These are phyloP conservation scores for Noctilio leporinus DNA, from an alignment of 2,113 vertebrate genomes.

Conservation along the genomic window DNA sequence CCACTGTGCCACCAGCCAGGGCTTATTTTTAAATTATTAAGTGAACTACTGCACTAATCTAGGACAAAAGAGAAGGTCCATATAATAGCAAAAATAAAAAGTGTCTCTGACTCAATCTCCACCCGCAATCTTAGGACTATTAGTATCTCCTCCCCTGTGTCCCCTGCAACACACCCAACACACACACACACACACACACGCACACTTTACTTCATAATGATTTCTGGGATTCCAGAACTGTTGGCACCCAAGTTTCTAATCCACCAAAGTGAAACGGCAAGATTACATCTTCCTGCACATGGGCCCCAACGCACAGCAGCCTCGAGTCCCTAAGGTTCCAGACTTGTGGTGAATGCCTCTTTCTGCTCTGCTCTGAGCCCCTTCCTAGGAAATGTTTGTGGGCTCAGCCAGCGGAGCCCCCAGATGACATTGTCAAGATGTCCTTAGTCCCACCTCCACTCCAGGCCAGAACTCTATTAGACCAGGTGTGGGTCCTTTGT, in stretches of 20 bases:
- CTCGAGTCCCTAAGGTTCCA: not conserved
- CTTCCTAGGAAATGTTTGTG: not conserved
- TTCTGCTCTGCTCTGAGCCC: not conserved
- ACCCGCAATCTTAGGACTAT: not conserved
- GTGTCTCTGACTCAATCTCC: not conserved
- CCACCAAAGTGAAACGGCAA: not conserved
- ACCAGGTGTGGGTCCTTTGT: not conserved
- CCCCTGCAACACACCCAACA: accelerated
- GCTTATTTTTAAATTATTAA: not conserved
- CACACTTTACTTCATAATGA: not conserved
- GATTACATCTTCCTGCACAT: not conserved
- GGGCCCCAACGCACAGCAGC: not conserved
- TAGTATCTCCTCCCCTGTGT: not conserved
- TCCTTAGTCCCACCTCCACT: not conserved
- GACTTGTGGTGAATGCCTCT: not conserved
- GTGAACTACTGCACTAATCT: not conserved
- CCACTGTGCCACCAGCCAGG: too few species aligned
- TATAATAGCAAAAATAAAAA: not conserved
- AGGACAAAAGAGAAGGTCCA: not conserved
- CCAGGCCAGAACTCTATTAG: not conserved
- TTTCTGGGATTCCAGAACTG: not conserved
- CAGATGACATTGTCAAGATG: not conserved
- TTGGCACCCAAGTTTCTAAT: not conserved
- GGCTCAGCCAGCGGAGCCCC: not conserved
- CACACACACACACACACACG: not conserved